Percentiles rank a stretch among this genome's conserved stretches.
Evolutionary conservation across 2,888 invertebrate species (phyloP).

Genomic region (Trachelus iudaicus): DNA sequence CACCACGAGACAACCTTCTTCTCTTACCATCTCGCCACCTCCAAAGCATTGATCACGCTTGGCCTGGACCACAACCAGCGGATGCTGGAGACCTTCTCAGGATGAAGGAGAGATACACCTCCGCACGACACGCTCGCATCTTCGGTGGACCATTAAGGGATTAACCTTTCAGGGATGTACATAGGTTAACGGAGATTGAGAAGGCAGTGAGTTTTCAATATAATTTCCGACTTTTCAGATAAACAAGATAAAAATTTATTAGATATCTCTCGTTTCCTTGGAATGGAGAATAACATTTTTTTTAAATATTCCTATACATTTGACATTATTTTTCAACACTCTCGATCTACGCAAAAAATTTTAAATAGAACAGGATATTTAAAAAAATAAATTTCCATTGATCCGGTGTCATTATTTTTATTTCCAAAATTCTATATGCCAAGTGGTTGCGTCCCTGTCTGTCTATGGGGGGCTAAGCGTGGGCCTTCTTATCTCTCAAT

Average conservation of each 20-base stretch:
- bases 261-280: neutral
- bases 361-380: neutral
- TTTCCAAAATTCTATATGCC: neutral
- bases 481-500: slow-evolving; percentile 62
- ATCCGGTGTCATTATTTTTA: neutral
- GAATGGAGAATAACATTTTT: neutral
- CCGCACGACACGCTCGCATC: slow-evolving; percentile 51
- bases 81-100: slow-evolving; percentile 19
- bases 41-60: slow-evolving; percentile 53
- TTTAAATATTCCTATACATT: neutral
- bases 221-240: neutral
- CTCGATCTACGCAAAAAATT: neutral
- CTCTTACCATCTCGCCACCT: slow-evolving; percentile 43
- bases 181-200: neutral
- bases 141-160: slow-evolving; percentile 48
- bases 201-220: neutral
- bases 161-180: slow-evolving; percentile 51
- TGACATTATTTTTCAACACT: neutral
- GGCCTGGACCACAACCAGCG: slow-evolving; percentile 16
- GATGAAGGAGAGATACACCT: slow-evolving; percentile 45
- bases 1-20: slow-evolving; percentile 29
- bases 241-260: neutral
- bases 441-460: slow-evolving; percentile 39
- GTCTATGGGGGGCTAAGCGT: slow-evolving; percentile 45
- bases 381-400: neutral